Base-by-base conservation (phyloP, 1,140 invertebrate species). In the Mizuhopecten yessoensis region DNA sequence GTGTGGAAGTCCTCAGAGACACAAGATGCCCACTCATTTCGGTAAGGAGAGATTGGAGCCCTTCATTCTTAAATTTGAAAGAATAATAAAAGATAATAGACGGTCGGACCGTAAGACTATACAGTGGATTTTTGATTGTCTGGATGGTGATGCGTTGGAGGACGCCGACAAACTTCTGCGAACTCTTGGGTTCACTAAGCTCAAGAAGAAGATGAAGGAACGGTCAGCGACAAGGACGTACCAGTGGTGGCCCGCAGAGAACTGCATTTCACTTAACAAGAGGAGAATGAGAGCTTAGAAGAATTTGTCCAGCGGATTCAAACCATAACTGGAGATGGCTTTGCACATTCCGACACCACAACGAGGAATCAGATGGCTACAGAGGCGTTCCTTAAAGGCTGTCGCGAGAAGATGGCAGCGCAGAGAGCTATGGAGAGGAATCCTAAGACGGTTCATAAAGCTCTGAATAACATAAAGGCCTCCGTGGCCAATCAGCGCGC, bases 301-400 rank as follows among this genome's bases (percentile, higher is more conserved):
- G 86, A 90, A 17, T 90, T 29, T 88, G 87, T 42, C 15, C 34
- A 90, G 39, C 11, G 90, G 34, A 86, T 90, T n/a, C 86, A 90
- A 29, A 87, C 87, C 13, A 9, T 90, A 20, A 23, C 42, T 0
- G 13, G 29, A 75, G 90, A 88, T 75, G 87, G 75, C 15, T 90
- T 33, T 34, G 9, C n/a, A 9, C 57, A 36, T 39, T 20, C 33
- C n/a, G 34, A n/a, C n/a, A 45, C 39, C 0, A 42, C 34, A 23
- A 34, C 42, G 9, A 17, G 57, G 15, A 42, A 90, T 33, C 90
- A 90, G 36, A 23, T 90, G 20, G 86, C 34, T 57, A 90, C 87
- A 23, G 90, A 90, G 23, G 34, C 86, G 1, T 90, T 90, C 33
- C 45, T 90, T 20, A 0, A 42, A n/a, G 11, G 90, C 33, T 88